Evolutionary conservation across 1,140 invertebrate species (phyloP), one percentile per base, ranked within the genome.

Genomic region (Octopus bimaculoides): DNA sequence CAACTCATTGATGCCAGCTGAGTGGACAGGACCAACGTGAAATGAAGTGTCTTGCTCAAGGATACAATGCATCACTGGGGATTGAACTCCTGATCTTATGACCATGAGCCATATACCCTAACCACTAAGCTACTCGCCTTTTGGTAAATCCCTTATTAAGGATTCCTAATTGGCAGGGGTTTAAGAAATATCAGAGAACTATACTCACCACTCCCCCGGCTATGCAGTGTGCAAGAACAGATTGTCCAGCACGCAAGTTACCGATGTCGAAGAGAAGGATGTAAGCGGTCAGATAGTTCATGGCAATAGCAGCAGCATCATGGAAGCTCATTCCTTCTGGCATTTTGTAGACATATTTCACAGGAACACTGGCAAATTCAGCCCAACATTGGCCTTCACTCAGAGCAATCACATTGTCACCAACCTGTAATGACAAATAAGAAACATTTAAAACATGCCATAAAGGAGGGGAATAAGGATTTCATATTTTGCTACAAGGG

Each of bases 201-300:
- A 26, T 52, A 94, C 95, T 95, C 92, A 96, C 95, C 91, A 97
- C 94, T 75, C 95, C 95, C 81, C 96, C 96, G 73, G 95, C 95
- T 84, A 95, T 95, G 41, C 95, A 96, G 88, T 97, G 95, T 54
- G 96, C 91, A 76, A 97, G 91, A 20, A 97, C 91, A 82, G 93
- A 94, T 89, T 96, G 95, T 78, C 94, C 95, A 74, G 93, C 92
- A 4, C 93, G 91, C 26, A 97, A 90, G 85, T 93, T 93, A 66
- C 93, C 95, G 86, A 96, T 91, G 85, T 96, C 95, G 90, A 96
- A 96, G 9, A 97, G 92, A 80, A 97, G 90, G 81, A 96, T 94
- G 88, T 96, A 94, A 73, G 95, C 96, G 3, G 96, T 94, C 71
- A 95, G 92, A 87, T 95, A 96, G 89, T 96, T 96, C 91, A 96